Evolutionary conservation across 2,113 vertebrate genomes (phyloP).

Genomic region (Phyllostomus discolor): DNA sequence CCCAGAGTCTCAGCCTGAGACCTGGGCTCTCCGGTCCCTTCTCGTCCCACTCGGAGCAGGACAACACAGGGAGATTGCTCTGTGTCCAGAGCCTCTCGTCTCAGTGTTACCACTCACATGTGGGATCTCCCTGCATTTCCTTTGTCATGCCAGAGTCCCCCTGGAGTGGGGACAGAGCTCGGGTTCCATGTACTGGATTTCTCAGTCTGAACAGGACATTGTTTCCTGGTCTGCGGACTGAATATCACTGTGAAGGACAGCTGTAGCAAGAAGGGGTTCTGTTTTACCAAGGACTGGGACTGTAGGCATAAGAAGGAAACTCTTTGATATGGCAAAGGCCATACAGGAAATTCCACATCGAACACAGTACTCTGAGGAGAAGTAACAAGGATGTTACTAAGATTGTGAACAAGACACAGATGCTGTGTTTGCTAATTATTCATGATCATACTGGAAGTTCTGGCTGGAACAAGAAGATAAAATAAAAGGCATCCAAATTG

Average conservation of each 20-base stretch:
- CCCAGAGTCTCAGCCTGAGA: too few relatives aligned
- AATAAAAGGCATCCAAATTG: neutral
- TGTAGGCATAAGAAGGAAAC: neutral
- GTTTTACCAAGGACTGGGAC: neutral
- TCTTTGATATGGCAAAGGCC: too few relatives aligned
- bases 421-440: neutral
- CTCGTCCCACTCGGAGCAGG: neutral
- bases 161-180: neutral
- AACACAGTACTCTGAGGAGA: too few relatives aligned
- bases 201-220: neutral
- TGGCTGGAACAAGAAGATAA: neutral
- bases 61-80: neutral
- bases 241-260: neutral
- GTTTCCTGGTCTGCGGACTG: neutral
- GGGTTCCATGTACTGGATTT: neutral
- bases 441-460: too few relatives aligned
- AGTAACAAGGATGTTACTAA: too few relatives aligned
- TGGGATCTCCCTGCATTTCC: neutral
- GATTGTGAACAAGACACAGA: neutral
- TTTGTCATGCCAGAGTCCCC: too few relatives aligned
- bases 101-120: neutral
- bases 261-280: neutral
- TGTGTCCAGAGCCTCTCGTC: neutral
- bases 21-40: neutral
- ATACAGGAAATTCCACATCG: neutral